Evolutionary conservation across 2,797 vertebrate species (phyloP).

Genomic region (Dromococcyx pavoninus): DNA sequence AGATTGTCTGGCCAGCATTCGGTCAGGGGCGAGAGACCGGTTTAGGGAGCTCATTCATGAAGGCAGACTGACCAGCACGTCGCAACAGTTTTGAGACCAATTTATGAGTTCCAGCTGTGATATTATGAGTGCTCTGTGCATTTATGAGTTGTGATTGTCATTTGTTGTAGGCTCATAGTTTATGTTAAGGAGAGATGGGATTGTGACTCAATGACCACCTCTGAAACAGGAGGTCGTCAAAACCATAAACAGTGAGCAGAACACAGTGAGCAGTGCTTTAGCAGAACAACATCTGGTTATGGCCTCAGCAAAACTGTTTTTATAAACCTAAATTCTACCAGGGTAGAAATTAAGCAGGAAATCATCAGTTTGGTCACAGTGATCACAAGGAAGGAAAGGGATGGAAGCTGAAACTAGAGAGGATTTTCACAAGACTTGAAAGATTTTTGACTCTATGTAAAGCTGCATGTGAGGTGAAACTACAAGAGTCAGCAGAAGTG

Average conservation of each 20-base stretch:
- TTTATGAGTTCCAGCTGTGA: background rate
- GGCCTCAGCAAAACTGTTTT: background rate
- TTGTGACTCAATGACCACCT: background rate
- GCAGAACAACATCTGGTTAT: background rate
- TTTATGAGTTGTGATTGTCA: background rate
- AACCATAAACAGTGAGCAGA: background rate
- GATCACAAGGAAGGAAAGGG: background rate
- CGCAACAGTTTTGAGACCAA: background rate
- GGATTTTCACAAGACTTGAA: background rate
- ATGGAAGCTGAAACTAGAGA: background rate
- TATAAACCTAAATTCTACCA: background rate
- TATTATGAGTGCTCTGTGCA: background rate
- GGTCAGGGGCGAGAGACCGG: background rate
- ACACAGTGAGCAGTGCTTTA: accelerated
- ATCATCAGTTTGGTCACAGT: background rate
- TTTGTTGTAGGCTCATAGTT: background rate
- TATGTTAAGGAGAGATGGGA: background rate
- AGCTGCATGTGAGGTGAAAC: background rate
- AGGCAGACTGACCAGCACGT: background rate
- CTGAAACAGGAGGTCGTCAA: background rate
- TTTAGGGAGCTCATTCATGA: background rate
- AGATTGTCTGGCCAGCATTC: background rate
- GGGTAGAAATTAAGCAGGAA: background rate
- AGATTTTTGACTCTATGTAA: background rate
- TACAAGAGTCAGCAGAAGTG: background rate